Conservation (phyloP, 1,140 invertebrate genomes). For the Drosophila asahinai region DNA sequence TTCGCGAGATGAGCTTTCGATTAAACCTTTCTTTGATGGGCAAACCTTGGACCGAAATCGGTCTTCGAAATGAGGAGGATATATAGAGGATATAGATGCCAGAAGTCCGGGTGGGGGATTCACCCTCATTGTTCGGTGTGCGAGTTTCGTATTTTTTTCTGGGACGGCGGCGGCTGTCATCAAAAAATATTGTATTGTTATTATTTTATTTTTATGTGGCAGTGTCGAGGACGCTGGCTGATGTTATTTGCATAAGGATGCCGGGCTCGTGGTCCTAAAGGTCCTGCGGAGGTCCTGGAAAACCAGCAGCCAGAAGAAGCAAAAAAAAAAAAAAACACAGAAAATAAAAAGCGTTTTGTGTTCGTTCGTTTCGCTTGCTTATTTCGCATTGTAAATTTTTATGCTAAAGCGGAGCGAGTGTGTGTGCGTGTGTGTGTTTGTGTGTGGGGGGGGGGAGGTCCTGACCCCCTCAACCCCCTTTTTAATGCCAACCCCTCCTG, state of each 20-base stretch:
- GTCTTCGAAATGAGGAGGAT: not conserved
- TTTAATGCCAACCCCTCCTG: conserved; percentile 3
- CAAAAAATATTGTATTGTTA: conserved; percentile 84
- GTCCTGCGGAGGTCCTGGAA: conserved; percentile 46
- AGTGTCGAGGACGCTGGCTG: conserved; percentile 44
- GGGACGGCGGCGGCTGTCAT: conserved; percentile 60
- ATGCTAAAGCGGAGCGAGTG: conserved; percentile 50
- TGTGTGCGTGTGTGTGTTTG: conserved; percentile 27
- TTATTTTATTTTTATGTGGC: conserved; percentile 82
- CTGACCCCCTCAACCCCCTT: conserved; percentile 28
- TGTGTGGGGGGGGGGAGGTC: conserved; percentile 36
- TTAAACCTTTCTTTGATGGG: conserved; percentile 81
- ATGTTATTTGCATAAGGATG: conserved; percentile 81
- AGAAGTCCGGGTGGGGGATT: not conserved
- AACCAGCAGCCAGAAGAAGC: conserved; percentile 39
- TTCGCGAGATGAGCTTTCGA: conserved; percentile 63
- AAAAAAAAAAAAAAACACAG: conserved; percentile 22
- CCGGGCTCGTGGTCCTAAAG: conserved; percentile 43
- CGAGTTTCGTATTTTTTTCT: conserved; percentile 10
- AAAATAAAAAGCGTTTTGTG: conserved; percentile 62
- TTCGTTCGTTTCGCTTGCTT: conserved; percentile 76
- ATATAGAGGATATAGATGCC: conserved; percentile 10
- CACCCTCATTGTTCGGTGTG: conserved; percentile 27
- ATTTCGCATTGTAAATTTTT: conserved; percentile 83
- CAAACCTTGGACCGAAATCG: conserved; percentile 43